These are phyloP conservation scores for Pseudomyrmex sp. DNA, from an alignment of 1,140 invertebrate genomes.

Conservation along the genomic window DNA sequence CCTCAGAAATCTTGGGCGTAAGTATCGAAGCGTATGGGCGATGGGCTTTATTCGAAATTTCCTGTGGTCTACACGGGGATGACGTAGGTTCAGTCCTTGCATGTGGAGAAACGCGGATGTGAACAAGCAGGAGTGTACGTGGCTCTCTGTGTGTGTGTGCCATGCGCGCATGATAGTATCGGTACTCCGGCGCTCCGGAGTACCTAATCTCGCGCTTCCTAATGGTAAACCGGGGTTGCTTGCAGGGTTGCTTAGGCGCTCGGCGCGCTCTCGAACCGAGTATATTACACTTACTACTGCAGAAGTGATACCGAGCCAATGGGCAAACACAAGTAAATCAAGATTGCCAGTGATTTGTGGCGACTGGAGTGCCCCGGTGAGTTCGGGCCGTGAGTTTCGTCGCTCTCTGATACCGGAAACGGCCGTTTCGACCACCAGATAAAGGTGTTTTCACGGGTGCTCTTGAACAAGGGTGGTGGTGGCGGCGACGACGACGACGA, in stretches of 20 bases:
- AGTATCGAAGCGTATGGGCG: slow-evolving; percentile 27
- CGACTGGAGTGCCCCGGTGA: slow-evolving; percentile 63
- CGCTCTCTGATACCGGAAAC: slow-evolving; percentile 75
- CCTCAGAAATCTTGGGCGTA: slow-evolving; percentile 38
- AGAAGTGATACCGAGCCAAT: slow-evolving; percentile 79
- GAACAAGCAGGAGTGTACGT: not conserved
- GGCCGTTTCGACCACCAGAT: slow-evolving; percentile 74
- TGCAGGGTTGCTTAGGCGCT: slow-evolving; percentile 71
- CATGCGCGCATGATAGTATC: slow-evolving; percentile 46
- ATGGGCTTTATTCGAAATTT: slow-evolving; percentile 73
- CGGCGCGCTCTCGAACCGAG: slow-evolving; percentile 60
- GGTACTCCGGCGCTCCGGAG: slow-evolving; percentile 29
- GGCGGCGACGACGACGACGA: not conserved
- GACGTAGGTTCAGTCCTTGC: slow-evolving; percentile 48
- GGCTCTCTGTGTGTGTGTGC: not conserved
- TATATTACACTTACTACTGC: slow-evolving; percentile 77
- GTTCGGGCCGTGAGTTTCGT: slow-evolving; percentile 76
- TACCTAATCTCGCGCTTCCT: slow-evolving; percentile 79
- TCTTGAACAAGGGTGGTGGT: slow-evolving; percentile 1
- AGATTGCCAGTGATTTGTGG: slow-evolving; percentile 79
- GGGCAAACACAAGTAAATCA: slow-evolving; percentile 80
- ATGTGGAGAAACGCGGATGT: slow-evolving; percentile 14
- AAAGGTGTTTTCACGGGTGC: slow-evolving; percentile 76
- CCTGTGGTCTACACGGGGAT: slow-evolving; percentile 41
- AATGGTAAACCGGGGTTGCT: slow-evolving; percentile 76